Conservation (phyloP, 2,888 invertebrate species). For the Synanthedon tipuliformis region DNA sequence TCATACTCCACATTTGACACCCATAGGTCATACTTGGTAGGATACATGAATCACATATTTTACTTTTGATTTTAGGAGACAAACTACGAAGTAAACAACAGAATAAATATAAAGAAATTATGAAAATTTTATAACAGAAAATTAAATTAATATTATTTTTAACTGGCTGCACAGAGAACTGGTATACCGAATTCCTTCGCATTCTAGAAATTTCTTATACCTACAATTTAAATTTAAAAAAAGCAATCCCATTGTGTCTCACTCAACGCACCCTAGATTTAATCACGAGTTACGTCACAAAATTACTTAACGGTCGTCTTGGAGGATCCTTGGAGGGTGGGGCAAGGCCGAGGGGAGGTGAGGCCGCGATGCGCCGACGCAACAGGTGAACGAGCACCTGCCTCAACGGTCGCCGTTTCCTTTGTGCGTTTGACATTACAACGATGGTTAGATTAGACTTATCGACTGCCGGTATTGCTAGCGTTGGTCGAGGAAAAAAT, state of each 20-base stretch:
- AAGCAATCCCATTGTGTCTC: too few relatives aligned
- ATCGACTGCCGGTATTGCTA: slow-evolving; percentile 7
- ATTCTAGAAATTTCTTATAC: too few relatives aligned
- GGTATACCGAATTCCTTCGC: too few relatives aligned
- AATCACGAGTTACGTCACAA: slow-evolving; percentile 38
- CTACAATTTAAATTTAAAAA: slow-evolving; percentile 1
- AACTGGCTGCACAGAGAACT: too few relatives aligned
- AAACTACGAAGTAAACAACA: too few relatives aligned
- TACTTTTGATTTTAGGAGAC: too few relatives aligned
- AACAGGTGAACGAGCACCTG: slow-evolving; percentile 65
- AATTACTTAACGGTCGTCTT: slow-evolving; percentile 44
- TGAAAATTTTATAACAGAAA: too few relatives aligned
- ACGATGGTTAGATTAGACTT: slow-evolving; percentile 52
- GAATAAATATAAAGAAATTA: too few relatives aligned
- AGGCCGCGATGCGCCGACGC: slow-evolving; percentile 19
- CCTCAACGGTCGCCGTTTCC: slow-evolving; percentile 50
- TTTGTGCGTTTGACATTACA: slow-evolving; percentile 51
- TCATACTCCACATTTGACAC: too few relatives aligned
- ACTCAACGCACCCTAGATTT: slow-evolving; percentile 11
- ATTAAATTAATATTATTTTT: too few relatives aligned
- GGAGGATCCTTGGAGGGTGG: slow-evolving; percentile 2
- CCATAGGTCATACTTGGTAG: too few relatives aligned
- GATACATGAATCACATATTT: too few relatives aligned
- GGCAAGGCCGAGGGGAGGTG: neutral
- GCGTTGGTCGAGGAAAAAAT: neutral